Base-by-base conservation (phyloP, 2,113 vertebrate species). In the Psittacula cyanocephala region DNA sequence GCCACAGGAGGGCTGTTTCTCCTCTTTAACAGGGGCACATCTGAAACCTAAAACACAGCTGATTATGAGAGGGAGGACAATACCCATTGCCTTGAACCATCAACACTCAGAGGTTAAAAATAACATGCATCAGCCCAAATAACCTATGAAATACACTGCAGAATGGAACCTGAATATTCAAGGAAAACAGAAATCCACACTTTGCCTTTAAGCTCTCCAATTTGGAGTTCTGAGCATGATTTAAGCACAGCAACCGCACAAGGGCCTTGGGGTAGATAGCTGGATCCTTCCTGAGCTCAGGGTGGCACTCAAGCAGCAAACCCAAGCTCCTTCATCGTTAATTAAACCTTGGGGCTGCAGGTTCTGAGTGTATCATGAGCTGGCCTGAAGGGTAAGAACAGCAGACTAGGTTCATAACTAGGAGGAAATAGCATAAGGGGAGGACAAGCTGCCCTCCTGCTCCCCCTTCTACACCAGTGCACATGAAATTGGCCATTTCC, bases 241-340 rank as follows among this genome's bases (percentile, higher is more conserved):
- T 88, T 37, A 37, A 79, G 65, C n/a, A 35, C 24, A 17, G 3
- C 0, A 4, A 79, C 28, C 1, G 1, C 35, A 44, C 3, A 1
- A 81, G 59, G 28, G 29, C 50, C 69, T 33, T 44, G 31, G 43
- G 79, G 60, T 44, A 47, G 20, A 47, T 3, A 53, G 43, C 10
- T n/a, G 81, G 28, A 67, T 72, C 57, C 52, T 25, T 22, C 43
- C 46, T 0, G 33, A 68, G 80, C 52, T 37, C 4, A 0, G 19
- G 5, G 6, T 4, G 3, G 24, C 0, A 2, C 44, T 50, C 0
- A 0, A 86, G 35, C 41, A 59, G 57, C 57, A 59, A 59, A 24
- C 22, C 17, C 33, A 41, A 79, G 16, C 5, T 31, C 29, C 11
- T 28, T 17, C 17, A 44, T 25, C 29, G 0, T 13, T 57, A 79